phyloP scores from a whole-genome alignment of 1,140 invertebrate genomes.

The Cyphomyrmex costatus region DNA sequence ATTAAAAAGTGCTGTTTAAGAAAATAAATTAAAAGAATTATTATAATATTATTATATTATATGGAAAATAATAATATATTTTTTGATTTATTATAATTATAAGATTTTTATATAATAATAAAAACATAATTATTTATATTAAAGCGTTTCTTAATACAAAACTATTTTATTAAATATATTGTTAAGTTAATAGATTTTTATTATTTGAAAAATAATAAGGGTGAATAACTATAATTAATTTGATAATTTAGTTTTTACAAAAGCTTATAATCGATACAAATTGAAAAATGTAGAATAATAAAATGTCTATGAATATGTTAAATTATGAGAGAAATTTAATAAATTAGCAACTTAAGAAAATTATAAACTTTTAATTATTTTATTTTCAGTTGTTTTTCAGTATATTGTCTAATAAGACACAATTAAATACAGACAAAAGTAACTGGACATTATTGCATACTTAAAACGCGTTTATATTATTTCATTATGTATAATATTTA shows the following conservation, averaged over 20 bases:
- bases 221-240: background rate
- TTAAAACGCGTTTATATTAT: constrained; percentile 6
- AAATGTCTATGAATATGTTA: background rate
- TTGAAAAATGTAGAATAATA: background rate
- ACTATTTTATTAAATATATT: background rate
- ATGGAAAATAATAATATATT: too few relatives aligned
- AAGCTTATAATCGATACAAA: background rate
- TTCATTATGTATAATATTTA: constrained; percentile 6
- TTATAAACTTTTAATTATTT: background rate
- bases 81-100: background rate
- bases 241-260: background rate
- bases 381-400: background rate
- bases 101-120: background rate
- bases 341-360: background rate
- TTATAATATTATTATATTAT: too few relatives aligned
- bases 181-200: background rate
- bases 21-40: background rate
- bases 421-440: background rate
- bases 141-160: background rate
- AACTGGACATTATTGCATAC: background rate
- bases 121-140: background rate
- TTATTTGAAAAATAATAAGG: background rate
- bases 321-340: background rate
- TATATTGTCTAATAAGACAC: background rate
- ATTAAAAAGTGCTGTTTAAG: background rate